These are phyloP conservation scores for Heliconius erato DNA, from an alignment of 2,888 invertebrate species.

Conservation along the genomic window DNA sequence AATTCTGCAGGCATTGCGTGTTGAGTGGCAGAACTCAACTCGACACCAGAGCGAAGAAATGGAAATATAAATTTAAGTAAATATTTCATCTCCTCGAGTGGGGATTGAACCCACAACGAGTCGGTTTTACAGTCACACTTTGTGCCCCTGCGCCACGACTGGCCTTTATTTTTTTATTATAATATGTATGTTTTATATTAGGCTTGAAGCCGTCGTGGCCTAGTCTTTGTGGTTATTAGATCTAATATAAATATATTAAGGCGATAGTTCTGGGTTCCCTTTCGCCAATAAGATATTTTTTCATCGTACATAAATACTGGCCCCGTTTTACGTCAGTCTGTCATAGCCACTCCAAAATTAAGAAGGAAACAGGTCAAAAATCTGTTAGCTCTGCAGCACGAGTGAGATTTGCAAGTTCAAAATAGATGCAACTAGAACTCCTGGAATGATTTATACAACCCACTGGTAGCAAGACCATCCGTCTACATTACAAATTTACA, in stretches of 20 bases:
- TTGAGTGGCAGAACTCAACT: too few relatives aligned
- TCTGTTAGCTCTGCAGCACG: neutral
- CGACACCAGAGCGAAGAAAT: too few relatives aligned
- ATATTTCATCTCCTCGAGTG: too few relatives aligned
- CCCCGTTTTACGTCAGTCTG: neutral
- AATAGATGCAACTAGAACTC: slow-evolving; percentile 1
- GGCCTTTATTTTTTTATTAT: too few relatives aligned
- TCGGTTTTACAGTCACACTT: too few relatives aligned
- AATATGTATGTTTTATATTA: slow-evolving; percentile 5
- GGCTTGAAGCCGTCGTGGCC: too few relatives aligned
- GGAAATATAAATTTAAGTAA: too few relatives aligned
- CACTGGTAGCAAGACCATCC: slow-evolving; percentile 42
- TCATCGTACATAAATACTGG: neutral
- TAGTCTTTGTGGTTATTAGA: too few relatives aligned
- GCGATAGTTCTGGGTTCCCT: neutral
- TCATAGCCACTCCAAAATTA: neutral
- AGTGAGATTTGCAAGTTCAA: slow-evolving; percentile 10
- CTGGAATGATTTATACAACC: slow-evolving; percentile 32
- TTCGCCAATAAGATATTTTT: neutral
- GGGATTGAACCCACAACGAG: too few relatives aligned
- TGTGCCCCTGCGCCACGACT: too few relatives aligned
- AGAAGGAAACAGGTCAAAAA: neutral
- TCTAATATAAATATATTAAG: too few relatives aligned
- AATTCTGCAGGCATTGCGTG: too few relatives aligned
- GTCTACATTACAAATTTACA: slow-evolving; percentile 58